phyloP scores from a whole-genome alignment of 2,113 vertebrate species.

The Lophura nycthemera region DNA sequence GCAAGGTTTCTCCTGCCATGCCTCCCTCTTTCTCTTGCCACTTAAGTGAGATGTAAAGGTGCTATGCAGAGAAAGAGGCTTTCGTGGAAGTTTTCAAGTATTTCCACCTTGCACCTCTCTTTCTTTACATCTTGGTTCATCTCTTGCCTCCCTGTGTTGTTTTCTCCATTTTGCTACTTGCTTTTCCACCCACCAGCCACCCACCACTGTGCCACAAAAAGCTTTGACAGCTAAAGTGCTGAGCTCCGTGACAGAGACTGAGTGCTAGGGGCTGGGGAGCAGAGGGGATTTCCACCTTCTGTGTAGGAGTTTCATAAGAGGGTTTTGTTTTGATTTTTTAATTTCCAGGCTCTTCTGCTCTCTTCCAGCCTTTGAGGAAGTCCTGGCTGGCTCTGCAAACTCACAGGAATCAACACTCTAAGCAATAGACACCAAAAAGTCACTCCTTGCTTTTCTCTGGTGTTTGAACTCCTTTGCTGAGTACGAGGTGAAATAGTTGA shows the following conservation, averaged over 20 bases:
- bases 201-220: slow-evolving; percentile 69
- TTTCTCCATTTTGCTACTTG: slow-evolving; percentile 45
- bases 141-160: slow-evolving; percentile 42
- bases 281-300: slow-evolving; percentile 33
- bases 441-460: not conserved
- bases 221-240: slow-evolving; percentile 52
- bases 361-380: slow-evolving; percentile 25
- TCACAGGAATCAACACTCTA: not conserved
- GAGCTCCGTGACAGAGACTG: slow-evolving; percentile 8
- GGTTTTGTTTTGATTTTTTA: slow-evolving; percentile 33
- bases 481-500: not conserved
- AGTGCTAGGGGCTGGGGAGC: slow-evolving; percentile 11
- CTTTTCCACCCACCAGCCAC: slow-evolving; percentile 73
- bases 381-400: not conserved
- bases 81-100: not conserved
- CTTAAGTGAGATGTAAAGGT: not conserved
- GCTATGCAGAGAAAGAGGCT: not conserved
- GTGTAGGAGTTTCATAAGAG: not conserved
- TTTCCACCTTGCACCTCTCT: not conserved
- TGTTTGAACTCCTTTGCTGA: not conserved
- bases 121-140: slow-evolving; percentile 28
- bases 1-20: not conserved
- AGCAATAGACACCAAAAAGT: not conserved
- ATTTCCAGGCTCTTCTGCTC: slow-evolving; percentile 22
- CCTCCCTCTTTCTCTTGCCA: not conserved